A percentile compares a stretch with the other conserved stretches of the same genome.
phyloP scores from a whole-genome alignment of 2,888 invertebrate species.

The Pristionchus japonicus region DNA sequence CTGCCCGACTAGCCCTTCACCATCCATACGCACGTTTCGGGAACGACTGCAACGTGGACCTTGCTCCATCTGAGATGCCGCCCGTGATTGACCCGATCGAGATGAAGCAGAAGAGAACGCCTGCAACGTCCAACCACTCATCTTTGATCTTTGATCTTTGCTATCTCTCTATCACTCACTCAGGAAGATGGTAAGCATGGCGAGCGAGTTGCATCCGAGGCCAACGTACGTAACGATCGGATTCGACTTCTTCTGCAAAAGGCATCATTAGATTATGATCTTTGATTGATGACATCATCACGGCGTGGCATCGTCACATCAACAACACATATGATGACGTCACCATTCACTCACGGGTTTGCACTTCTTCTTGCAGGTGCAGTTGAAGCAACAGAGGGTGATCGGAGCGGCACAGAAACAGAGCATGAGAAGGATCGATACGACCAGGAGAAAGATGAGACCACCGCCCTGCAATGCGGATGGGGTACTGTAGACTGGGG shows the following conservation, averaged over 20 bases:
- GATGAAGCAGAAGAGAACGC: slow-evolving; percentile 4
- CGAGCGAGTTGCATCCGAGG: not conserved
- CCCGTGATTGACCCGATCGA: not conserved
- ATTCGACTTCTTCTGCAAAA: not conserved
- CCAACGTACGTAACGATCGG: not conserved
- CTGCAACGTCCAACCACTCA: not conserved
- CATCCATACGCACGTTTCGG: no score
- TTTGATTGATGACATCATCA: not conserved
- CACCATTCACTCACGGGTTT: slow-evolving; percentile 2
- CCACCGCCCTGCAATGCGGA: not conserved
- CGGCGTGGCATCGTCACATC: not conserved
- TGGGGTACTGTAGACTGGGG: not conserved
- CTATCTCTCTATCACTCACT: not conserved
- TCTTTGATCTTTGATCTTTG: not conserved
- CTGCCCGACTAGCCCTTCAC: no score
- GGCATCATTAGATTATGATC: not conserved
- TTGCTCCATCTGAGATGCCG: not conserved
- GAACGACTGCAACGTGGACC: no score
- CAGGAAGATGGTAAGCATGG: not conserved
- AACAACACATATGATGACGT: not conserved
- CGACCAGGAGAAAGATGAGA: not conserved
- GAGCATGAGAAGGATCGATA: not conserved
- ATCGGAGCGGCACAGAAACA: not conserved
- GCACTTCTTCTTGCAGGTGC: slow-evolving; percentile 33
- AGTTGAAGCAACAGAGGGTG: not conserved